A percentile compares a stretch with the other conserved stretches of the same genome.
Evolutionary conservation across 2,797 vertebrate species (phyloP).

Genomic region (Sciurus vulgaris): DNA sequence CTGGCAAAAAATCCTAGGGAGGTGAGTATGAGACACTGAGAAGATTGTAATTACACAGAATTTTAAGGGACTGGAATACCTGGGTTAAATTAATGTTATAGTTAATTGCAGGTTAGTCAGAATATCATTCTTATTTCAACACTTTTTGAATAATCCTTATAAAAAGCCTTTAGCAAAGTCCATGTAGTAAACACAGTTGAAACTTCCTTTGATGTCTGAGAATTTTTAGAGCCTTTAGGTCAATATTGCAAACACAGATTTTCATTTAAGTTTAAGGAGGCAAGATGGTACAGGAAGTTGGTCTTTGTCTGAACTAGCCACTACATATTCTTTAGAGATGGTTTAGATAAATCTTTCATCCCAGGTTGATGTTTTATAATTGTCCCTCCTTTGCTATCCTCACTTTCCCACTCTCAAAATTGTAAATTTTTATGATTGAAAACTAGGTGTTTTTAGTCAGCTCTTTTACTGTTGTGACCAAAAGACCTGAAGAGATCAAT

Average conservation of each 20-base stretch:
- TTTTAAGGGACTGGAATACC: conserved; percentile 49
- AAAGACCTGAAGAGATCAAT: too few species aligned
- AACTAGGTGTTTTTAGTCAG: not conserved
- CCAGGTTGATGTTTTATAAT: not conserved
- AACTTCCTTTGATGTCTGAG: conserved; percentile 71
- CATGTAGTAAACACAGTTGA: conserved; percentile 5
- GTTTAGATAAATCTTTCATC: conserved; percentile 27
- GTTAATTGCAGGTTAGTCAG: conserved; percentile 74
- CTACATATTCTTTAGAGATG: not conserved
- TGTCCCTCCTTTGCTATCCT: not conserved
- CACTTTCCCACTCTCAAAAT: not conserved
- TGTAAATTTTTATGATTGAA: conserved; percentile 25
- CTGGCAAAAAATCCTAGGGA: not conserved
- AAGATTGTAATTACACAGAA: conserved; percentile 69
- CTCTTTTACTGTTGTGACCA: too few species aligned
- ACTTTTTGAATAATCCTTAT: conserved; percentile 70
- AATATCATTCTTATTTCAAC: conserved; percentile 74
- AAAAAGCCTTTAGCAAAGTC: conserved; percentile 50
- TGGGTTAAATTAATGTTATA: conserved; percentile 45
- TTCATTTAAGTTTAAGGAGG: not conserved
- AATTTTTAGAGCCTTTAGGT: conserved; percentile 17
- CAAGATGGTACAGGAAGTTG: not conserved
- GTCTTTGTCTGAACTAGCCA: not conserved
- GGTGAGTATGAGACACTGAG: not conserved
- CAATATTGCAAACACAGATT: not conserved